A percentile compares a stretch with the other conserved stretches of the same genome.
Conservation (phyloP, 2,797 vertebrate genomes). For the Coreius guichenoti region DNA sequence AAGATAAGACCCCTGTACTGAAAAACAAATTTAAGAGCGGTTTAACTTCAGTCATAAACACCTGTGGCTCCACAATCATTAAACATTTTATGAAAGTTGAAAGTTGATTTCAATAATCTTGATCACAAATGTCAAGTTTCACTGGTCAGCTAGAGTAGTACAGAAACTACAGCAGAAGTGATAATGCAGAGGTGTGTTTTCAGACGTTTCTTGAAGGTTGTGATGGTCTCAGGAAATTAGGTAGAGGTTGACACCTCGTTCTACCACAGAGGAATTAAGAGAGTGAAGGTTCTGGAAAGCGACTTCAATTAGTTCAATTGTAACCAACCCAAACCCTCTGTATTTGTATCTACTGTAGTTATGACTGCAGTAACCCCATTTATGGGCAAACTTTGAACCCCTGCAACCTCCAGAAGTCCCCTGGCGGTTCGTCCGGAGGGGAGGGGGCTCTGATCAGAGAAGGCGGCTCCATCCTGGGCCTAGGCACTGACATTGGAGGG, state of each 20-base stretch:
- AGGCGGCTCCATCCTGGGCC: constrained; percentile 83
- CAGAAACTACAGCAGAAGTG: background rate
- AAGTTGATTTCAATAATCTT: background rate
- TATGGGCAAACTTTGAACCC: constrained; percentile 88
- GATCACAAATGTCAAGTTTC: background rate
- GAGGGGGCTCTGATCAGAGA: constrained; percentile 81
- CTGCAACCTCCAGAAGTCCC: constrained; percentile 80
- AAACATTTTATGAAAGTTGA: constrained; percentile 1
- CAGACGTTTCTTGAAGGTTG: too few species aligned
- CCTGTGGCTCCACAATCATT: background rate
- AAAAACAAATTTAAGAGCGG: background rate
- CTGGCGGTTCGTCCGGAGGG: constrained; percentile 87
- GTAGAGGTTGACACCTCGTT: background rate
- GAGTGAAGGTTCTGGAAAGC: background rate
- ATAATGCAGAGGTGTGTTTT: background rate
- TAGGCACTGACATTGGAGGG: constrained; percentile 78
- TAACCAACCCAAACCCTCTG: background rate
- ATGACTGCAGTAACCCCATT: constrained; percentile 89
- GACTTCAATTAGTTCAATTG: background rate
- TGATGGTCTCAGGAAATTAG: too few species aligned
- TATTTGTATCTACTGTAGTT: constrained; percentile 73
- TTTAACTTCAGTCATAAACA: background rate
- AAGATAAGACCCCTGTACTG: background rate
- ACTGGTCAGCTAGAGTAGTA: background rate
- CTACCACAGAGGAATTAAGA: background rate